Percentiles rank a stretch among this genome's conserved stretches.
Evolutionary conservation across 1,140 invertebrate species (phyloP).

Genomic region (Sarcophaga bullata): DNA sequence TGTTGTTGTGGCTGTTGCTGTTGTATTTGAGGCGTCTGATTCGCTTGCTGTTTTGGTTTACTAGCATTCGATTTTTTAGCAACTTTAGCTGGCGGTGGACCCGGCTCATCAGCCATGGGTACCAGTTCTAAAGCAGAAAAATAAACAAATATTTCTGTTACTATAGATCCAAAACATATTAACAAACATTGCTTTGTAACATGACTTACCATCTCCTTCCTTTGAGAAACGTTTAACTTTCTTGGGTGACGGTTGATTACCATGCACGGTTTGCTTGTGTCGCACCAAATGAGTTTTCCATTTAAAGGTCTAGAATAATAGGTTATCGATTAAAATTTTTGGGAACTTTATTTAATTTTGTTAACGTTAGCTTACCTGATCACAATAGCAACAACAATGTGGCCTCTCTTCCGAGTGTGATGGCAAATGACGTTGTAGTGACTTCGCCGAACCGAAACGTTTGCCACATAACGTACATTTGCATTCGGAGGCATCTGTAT

Average conservation of each 20-base stretch:
- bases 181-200: neutral
- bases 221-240: conserved; percentile 63
- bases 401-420: conserved; percentile 87
- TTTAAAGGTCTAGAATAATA: conserved; percentile 56
- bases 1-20: conserved; percentile 38
- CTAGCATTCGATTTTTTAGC: conserved; percentile 57
- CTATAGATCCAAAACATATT: neutral
- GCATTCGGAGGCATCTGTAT: conserved; percentile 60
- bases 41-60: conserved; percentile 56
- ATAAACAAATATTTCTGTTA: neutral
- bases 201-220: conserved; percentile 53
- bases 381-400: conserved; percentile 84
- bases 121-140: conserved; percentile 49
- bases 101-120: conserved; percentile 59
- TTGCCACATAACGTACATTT: conserved; percentile 63
- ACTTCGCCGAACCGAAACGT: conserved; percentile 60
- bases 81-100: conserved; percentile 61
- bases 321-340: neutral
- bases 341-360: neutral
- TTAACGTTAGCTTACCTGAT: conserved; percentile 52
- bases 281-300: conserved; percentile 64
- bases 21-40: conserved; percentile 40
- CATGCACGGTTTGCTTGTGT: conserved; percentile 63
- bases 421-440: conserved; percentile 82
- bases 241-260: conserved; percentile 61